Conservation (phyloP, 2,888 invertebrate genomes). For the Phaonia tiefii region DNA sequence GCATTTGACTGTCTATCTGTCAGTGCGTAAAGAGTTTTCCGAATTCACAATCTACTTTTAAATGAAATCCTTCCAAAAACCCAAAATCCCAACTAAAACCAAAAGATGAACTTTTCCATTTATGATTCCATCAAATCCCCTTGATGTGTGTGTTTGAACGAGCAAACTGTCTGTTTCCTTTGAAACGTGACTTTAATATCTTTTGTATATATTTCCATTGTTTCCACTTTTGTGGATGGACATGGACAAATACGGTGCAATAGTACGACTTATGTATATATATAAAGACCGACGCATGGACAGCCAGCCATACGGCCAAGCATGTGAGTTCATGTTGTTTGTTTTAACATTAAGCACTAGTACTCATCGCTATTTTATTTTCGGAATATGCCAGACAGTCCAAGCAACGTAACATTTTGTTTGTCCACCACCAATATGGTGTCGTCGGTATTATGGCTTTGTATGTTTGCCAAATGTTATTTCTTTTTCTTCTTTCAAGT, state of each 20-base stretch:
- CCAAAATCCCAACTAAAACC: slow-evolving; percentile 37
- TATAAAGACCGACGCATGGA: too few relatives aligned
- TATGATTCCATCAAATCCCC: slow-evolving; percentile 33
- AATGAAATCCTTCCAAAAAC: slow-evolving; percentile 54
- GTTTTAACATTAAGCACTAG: slow-evolving; percentile 31
- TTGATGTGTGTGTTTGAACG: slow-evolving; percentile 6
- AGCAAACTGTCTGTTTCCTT: not conserved
- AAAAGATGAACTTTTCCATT: slow-evolving; percentile 48
- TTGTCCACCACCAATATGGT: not conserved
- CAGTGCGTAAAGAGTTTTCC: slow-evolving; percentile 12
- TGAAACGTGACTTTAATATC: slow-evolving; percentile 17
- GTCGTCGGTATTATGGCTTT: slow-evolving; percentile 13
- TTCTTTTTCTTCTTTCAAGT: not conserved
- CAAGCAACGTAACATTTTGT: slow-evolving; percentile 29
- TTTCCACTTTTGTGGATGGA: not conserved
- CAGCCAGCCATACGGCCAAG: too few relatives aligned
- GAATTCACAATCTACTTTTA: slow-evolving; percentile 16
- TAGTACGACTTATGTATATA: too few relatives aligned
- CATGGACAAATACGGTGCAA: not conserved
- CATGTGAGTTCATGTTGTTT: not conserved
- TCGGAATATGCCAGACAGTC: slow-evolving; percentile 17
- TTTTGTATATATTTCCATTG: too few relatives aligned
- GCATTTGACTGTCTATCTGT: not conserved
- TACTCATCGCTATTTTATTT: slow-evolving; percentile 2
- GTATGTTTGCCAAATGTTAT: slow-evolving; percentile 14